These are phyloP conservation scores for Ataeniobius toweri DNA, from an alignment of 2,797 vertebrate species.

Conservation along the genomic window DNA sequence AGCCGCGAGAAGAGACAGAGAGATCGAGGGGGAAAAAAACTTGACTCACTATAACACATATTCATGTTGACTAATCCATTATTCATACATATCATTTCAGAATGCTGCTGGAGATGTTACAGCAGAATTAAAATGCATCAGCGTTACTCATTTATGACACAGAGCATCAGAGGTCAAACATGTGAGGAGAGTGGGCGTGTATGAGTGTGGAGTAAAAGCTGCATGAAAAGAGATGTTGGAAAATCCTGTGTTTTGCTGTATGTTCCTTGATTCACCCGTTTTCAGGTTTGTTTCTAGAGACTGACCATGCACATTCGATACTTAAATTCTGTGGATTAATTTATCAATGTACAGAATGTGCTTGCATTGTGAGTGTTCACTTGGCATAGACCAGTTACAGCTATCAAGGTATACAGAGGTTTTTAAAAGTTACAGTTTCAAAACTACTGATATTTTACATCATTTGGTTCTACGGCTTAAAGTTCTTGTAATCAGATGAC, in stretches of 20 bases:
- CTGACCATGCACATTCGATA: neutral
- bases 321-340: slow-evolving; percentile 1
- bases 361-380: neutral
- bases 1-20: slow-evolving; percentile 41
- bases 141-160: slow-evolving; percentile 66
- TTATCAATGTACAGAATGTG: neutral
- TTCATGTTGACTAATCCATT: slow-evolving; percentile 68
- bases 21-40: slow-evolving; percentile 35
- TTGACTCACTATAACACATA: slow-evolving; percentile 63
- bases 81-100: slow-evolving; percentile 70
- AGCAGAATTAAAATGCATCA: slow-evolving; percentile 64
- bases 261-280: slow-evolving; percentile 3
- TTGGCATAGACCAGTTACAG: too few species aligned
- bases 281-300: slow-evolving; percentile 11
- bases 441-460: too few species aligned
- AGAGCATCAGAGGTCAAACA: slow-evolving; percentile 40
- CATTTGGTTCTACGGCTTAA: too few species aligned
- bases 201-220: slow-evolving; percentile 32
- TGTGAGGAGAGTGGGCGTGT: slow-evolving; percentile 19
- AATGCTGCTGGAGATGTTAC: slow-evolving; percentile 64
- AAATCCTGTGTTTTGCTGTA: neutral
- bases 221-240: slow-evolving; percentile 10
- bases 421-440: too few species aligned
- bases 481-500: too few species aligned
- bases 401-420: too few species aligned